These are phyloP conservation scores for Lithophane socia DNA, from an alignment of 2,888 invertebrate species.

Conservation along the genomic window DNA sequence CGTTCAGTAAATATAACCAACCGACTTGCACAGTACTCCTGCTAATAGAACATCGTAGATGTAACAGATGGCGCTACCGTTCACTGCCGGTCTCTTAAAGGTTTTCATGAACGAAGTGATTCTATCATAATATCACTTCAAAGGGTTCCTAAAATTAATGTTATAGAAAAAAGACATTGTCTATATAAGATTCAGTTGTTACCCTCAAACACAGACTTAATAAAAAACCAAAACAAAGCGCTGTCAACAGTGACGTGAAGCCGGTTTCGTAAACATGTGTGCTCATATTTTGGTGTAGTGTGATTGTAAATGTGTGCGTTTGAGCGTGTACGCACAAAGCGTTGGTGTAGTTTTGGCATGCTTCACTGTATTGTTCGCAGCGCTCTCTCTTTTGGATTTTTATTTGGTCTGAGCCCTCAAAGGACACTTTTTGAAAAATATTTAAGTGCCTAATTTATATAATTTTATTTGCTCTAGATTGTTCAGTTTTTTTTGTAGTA, in stretches of 20 bases:
- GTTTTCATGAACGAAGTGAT: not conserved
- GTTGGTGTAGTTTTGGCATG: no score
- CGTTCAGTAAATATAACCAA: conserved; percentile 3
- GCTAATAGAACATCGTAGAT: conserved; percentile 22
- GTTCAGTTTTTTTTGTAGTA: not conserved
- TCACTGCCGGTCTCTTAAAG: conserved; percentile 1
- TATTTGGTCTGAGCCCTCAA: no score
- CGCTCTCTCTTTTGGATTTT: no score
- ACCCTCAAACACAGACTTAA: no score
- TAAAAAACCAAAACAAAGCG: no score
- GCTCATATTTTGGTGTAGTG: no score
- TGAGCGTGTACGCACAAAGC: no score
- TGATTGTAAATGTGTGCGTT: no score
- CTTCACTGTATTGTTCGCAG: no score
- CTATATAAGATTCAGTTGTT: not conserved
- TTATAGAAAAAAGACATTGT: not conserved
- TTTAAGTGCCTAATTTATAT: not conserved
- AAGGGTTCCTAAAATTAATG: not conserved
- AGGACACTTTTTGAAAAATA: not conserved
- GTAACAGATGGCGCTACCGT: conserved; percentile 58
- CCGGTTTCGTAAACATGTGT: no score
- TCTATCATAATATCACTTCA: not conserved
- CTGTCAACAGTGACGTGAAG: no score
- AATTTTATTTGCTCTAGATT: not conserved
- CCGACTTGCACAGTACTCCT: not conserved